phyloP scores from a whole-genome alignment of 2,888 invertebrate genomes.

The Nezara viridula region DNA sequence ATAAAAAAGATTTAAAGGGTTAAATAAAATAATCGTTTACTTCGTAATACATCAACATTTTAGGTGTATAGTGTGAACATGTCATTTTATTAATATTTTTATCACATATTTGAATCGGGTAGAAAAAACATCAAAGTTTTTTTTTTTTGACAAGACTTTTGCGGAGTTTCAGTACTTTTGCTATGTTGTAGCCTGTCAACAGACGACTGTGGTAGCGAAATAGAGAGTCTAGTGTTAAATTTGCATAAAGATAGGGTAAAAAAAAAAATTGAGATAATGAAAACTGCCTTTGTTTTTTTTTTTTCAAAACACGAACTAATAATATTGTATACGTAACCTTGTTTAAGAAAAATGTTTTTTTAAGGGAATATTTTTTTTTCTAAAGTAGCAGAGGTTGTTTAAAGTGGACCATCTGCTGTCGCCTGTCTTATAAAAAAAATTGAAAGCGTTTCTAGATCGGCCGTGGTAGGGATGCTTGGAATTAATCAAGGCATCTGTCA shows the following conservation, averaged over 20 bases:
- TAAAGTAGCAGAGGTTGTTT: neutral
- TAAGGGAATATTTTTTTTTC: neutral
- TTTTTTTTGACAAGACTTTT: too few relatives aligned
- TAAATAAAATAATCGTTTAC: too few relatives aligned
- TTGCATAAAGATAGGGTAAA: neutral
- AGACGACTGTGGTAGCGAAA: neutral
- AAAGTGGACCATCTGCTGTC: neutral
- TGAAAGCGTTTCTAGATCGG: constrained; percentile 20
- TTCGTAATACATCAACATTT: too few relatives aligned
- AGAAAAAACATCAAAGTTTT: too few relatives aligned
- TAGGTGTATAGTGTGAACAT: too few relatives aligned
- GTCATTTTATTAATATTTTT: too few relatives aligned
- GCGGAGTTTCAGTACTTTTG: neutral
- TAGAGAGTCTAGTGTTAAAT: neutral
- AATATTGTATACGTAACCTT: neutral
- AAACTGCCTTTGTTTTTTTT: neutral
- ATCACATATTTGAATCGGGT: too few relatives aligned
- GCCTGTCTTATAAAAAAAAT: neutral
- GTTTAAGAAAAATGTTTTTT: neutral
- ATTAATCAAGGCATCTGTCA: neutral
- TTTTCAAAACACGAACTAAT: neutral
- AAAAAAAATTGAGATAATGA: neutral
- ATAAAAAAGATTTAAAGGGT: too few relatives aligned
- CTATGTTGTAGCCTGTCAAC: neutral
- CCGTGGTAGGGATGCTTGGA: neutral